These are phyloP conservation scores for Chrosomus eos DNA, from an alignment of 2,797 vertebrate species.

Conservation along the genomic window DNA sequence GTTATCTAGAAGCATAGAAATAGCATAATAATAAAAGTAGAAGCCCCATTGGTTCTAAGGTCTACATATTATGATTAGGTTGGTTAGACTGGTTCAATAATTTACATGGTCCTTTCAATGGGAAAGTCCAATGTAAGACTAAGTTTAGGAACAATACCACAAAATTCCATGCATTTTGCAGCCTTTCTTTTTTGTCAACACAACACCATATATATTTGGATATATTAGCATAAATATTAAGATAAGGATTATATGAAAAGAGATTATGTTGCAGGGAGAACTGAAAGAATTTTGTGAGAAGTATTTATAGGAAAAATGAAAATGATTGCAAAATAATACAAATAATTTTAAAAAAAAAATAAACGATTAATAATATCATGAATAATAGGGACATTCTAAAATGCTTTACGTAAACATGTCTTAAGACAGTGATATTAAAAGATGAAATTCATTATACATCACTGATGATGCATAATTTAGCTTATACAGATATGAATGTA, in stretches of 20 bases:
- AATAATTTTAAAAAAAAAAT: neutral
- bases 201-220: neutral
- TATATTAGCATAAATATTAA: neutral
- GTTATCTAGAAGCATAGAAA: neutral
- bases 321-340: neutral
- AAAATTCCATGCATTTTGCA: neutral
- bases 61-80: neutral
- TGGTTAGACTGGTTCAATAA: neutral
- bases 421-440: neutral
- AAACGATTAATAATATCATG: neutral
- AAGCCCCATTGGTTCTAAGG: neutral
- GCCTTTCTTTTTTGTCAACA: neutral
- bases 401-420: neutral
- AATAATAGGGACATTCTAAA: neutral
- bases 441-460: too few species aligned
- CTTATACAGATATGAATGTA: too few species aligned
- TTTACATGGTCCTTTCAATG: neutral
- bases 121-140: neutral
- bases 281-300: neutral
- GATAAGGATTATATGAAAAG: neutral
- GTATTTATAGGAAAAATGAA: neutral
- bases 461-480: too few species aligned
- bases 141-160: neutral
- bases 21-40: neutral
- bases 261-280: neutral